Evolutionary conservation across 92 coral and sea anemone species (phyloP).

Genomic region (Desmophyllum pertusum): DNA sequence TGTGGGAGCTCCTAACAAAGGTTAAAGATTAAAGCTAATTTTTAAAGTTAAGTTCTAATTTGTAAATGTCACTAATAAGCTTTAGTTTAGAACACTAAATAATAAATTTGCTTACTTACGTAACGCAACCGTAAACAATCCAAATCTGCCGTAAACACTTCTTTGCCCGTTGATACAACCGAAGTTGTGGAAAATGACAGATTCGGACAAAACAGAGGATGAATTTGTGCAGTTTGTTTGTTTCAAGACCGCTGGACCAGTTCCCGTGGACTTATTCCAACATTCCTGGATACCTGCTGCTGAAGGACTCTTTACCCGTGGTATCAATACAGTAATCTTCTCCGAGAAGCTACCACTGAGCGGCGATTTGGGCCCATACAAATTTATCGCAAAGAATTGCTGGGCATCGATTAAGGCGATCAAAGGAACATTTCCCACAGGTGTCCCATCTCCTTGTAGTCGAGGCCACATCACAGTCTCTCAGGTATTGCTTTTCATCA

Average conservation of each 20-base stretch:
- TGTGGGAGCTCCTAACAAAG: background rate
- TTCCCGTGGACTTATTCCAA: conserved; percentile 86
- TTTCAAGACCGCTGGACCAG: conserved; percentile 69
- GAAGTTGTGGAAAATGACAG: conserved; percentile 6
- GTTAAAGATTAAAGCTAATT: background rate
- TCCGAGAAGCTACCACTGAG: conserved; percentile 69
- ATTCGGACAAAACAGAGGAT: conserved; percentile 33
- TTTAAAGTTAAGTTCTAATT: background rate
- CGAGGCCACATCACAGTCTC: conserved; percentile 75
- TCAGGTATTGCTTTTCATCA: conserved; percentile 63
- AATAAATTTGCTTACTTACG: background rate
- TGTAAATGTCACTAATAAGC: too few relatives aligned
- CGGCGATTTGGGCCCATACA: conserved; percentile 66
- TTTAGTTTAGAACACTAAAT: too few relatives aligned
- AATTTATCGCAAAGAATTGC: conserved; percentile 77
- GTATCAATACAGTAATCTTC: conserved; percentile 74
- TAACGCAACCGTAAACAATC: conserved; percentile 2
- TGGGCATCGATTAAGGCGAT: conserved; percentile 89
- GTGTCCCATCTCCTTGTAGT: conserved; percentile 76
- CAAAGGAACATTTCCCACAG: conserved; percentile 71
- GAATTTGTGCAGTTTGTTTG: conserved; percentile 85
- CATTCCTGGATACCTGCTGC: conserved; percentile 89
- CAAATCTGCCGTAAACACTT: background rate
- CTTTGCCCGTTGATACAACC: background rate
- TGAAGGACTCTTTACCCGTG: conserved; percentile 69